A percentile compares a stretch with the other conserved stretches of the same genome.
These are phyloP conservation scores for Oscarella lobularis DNA, from an alignment of 37 sponge, comb jelly and placozoan species.

Conservation along the genomic window DNA sequence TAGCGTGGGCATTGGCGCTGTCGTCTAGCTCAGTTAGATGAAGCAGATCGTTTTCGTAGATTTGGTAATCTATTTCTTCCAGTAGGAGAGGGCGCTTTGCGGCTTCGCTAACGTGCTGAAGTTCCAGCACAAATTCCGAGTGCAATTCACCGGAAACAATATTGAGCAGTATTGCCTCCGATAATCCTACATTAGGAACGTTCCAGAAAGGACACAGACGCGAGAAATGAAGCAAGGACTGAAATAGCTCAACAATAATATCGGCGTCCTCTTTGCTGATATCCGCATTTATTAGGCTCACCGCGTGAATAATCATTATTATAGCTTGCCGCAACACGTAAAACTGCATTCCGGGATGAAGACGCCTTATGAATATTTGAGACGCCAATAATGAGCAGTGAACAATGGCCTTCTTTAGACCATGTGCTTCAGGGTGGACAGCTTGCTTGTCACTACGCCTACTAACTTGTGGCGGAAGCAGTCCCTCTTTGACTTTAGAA, in stretches of 20 bases:
- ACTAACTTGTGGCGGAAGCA: too few species aligned
- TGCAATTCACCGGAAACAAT: conserved; percentile 23
- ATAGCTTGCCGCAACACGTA: conserved; percentile 26
- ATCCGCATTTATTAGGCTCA: not conserved
- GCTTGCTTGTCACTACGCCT: too few species aligned
- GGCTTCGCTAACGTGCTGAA: conserved; percentile 2
- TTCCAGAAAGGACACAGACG: conserved; percentile 52
- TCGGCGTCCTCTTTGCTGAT: conserved; percentile 14
- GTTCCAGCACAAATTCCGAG: conserved; percentile 12
- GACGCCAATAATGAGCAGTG: not conserved
- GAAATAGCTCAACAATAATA: not conserved
- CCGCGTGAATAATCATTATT: not conserved
- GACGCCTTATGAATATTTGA: conserved; percentile 3
- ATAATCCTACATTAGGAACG: conserved; percentile 29
- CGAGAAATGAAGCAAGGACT: conserved; percentile 6
- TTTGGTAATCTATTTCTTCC: conserved; percentile 43
- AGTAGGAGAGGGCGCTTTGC: not conserved
- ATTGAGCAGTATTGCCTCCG: conserved; percentile 35
- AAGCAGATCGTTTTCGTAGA: conserved; percentile 54
- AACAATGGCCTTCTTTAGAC: conserved; percentile 4
- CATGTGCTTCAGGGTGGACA: too few species aligned
- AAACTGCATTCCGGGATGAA: conserved; percentile 53
- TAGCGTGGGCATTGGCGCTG: not conserved
- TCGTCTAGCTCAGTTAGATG: conserved; percentile 10
- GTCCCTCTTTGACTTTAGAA: not conserved